Conservation (phyloP, 1,140 invertebrate genomes). For the Drosophila saltans region DNA sequence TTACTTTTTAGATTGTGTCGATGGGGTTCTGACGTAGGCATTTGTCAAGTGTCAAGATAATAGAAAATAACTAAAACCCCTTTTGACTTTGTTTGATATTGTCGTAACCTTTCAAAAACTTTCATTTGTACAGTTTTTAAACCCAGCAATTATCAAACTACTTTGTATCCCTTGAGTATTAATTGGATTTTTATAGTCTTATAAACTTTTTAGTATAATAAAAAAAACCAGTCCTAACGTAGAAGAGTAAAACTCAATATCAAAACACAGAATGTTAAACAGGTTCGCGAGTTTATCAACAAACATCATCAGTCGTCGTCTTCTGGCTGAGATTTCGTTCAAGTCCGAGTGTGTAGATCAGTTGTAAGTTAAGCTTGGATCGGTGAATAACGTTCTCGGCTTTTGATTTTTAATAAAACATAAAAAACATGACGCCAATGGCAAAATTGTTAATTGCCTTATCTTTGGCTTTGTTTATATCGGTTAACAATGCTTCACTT, state of each 20-base stretch:
- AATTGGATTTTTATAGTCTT: not conserved
- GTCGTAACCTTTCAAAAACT: not conserved
- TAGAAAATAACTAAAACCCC: not conserved
- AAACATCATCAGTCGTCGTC: constrained; percentile 21
- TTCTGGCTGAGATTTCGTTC: constrained; percentile 37
- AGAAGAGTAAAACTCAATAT: constrained; percentile 30
- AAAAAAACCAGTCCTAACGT: constrained; percentile 26
- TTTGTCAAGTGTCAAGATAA: constrained; percentile 6
- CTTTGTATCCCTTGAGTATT: not conserved
- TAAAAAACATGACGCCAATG: constrained; percentile 37
- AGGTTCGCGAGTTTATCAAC: constrained; percentile 65
- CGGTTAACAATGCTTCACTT: constrained; percentile 47
- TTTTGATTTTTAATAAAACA: not conserved
- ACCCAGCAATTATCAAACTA: too few relatives aligned
- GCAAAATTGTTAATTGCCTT: constrained; percentile 30
- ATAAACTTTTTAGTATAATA: not conserved
- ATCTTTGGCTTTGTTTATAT: constrained; percentile 31
- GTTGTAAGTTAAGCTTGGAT: constrained; percentile 44
- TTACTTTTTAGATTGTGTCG: constrained; percentile 21
- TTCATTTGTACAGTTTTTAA: not conserved
- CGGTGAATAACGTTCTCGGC: constrained; percentile 31
- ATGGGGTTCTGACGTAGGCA: not conserved
- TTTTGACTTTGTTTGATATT: constrained; percentile 13
- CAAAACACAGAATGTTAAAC: constrained; percentile 50
- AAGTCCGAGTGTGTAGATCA: constrained; percentile 63